These are phyloP conservation scores for Corynorhinus townsendii DNA, from an alignment of 2,113 vertebrate genomes.

Conservation along the genomic window DNA sequence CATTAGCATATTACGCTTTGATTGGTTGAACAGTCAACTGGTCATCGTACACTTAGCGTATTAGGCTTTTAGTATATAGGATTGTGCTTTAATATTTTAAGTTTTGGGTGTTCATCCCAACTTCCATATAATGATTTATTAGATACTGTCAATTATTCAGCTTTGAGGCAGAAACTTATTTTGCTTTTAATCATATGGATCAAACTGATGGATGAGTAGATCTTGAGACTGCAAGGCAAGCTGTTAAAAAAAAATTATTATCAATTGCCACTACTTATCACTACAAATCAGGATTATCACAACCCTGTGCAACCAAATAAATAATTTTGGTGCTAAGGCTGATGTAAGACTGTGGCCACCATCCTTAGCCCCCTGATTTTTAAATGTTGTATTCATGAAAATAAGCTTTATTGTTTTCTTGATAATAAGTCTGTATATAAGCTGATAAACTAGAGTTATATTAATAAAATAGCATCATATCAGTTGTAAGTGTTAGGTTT, in stretches of 20 bases:
- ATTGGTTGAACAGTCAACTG: too few relatives aligned
- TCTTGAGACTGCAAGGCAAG: constrained; percentile 32
- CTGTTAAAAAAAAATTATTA: background rate
- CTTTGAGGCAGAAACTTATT: constrained; percentile 60
- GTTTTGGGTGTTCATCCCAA: constrained; percentile 13
- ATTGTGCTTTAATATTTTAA: background rate
- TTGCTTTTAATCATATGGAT: constrained; percentile 44
- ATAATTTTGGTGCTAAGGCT: background rate
- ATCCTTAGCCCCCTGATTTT: background rate
- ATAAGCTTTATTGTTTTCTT: background rate
- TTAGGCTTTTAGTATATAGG: too few relatives aligned
- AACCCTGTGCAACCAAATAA: background rate
- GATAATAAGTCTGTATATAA: background rate
- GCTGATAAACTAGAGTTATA: background rate
- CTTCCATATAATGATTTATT: constrained; percentile 58
- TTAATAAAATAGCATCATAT: background rate
- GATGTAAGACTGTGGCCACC: background rate
- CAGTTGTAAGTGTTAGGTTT: background rate
- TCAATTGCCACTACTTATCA: constrained; percentile 24
- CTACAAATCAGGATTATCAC: background rate
- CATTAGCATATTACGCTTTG: too few relatives aligned
- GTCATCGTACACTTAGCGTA: too few relatives aligned
- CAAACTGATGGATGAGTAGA: constrained; percentile 52
- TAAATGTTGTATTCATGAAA: background rate
- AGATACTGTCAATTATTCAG: constrained; percentile 53